Evolutionary conservation across 1,140 invertebrate species (phyloP).

Genomic region (Pseudomyrmex concolor): DNA sequence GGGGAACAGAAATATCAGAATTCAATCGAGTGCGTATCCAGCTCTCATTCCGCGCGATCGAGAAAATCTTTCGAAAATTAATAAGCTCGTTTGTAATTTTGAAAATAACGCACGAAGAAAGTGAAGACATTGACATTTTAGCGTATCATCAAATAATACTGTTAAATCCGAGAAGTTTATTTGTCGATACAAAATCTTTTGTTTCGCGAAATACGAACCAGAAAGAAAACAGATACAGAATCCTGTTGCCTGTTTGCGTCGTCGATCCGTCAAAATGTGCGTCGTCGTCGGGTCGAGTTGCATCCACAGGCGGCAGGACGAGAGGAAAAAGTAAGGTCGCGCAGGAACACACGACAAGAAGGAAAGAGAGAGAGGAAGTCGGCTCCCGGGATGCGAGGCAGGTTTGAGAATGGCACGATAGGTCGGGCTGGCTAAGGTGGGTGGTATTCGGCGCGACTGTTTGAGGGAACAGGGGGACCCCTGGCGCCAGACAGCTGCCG

Average conservation of each 20-base stretch:
- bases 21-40: slow-evolving; percentile 15
- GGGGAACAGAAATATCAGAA: slow-evolving; percentile 37
- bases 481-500: slow-evolving; percentile 80
- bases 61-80: background rate
- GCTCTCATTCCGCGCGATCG: background rate
- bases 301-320: slow-evolving; percentile 36
- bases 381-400: slow-evolving; percentile 71
- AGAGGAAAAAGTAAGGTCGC: background rate
- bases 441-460: slow-evolving; percentile 76
- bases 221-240: background rate
- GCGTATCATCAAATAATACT: background rate
- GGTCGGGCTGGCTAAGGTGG: slow-evolving; percentile 76
- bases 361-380: slow-evolving; percentile 58
- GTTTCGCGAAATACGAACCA: background rate
- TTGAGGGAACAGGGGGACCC: slow-evolving; percentile 75
- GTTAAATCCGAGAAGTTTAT: background rate
- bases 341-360: slow-evolving; percentile 14
- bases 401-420: slow-evolving; percentile 77
- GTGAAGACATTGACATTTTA: too few species aligned
- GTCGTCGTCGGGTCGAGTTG: background rate
- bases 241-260: background rate
- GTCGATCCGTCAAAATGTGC: slow-evolving; percentile 37
- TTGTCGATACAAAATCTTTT: background rate
- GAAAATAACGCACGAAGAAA: too few species aligned
- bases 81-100: too few species aligned